Percentiles rank a stretch among this genome's conserved stretches.
phyloP scores from a whole-genome alignment of 2,113 vertebrate species.

The Elephantulus edwardii region DNA sequence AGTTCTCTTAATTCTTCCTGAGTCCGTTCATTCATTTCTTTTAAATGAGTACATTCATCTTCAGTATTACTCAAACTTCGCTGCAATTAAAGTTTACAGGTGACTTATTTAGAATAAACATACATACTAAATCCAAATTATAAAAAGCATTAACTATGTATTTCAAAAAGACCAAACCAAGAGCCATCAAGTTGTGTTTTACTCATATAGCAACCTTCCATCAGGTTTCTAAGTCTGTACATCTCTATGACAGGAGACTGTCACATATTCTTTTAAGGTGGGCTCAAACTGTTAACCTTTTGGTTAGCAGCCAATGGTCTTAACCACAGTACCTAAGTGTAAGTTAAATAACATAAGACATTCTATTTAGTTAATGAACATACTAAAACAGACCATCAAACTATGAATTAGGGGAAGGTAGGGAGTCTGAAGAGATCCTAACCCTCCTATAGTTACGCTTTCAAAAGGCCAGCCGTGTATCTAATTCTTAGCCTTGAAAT shows the following conservation, averaged over 20 bases:
- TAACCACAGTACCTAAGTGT: not conserved
- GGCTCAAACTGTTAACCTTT: too few relatives aligned
- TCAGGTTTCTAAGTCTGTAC: too few relatives aligned
- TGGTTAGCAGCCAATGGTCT: too few relatives aligned
- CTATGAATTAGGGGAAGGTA: not conserved
- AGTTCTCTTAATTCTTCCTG: constrained; percentile 97
- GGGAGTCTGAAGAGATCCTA: not conserved
- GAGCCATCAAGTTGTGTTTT: too few relatives aligned
- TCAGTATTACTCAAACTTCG: constrained; percentile 97
- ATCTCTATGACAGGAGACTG: too few relatives aligned
- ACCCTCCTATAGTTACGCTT: not conserved
- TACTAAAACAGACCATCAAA: constrained; percentile 41
- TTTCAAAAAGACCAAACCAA: too few relatives aligned
- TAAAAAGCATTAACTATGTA: constrained; percentile 45
- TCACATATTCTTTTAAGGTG: too few relatives aligned
- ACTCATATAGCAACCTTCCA: too few relatives aligned
- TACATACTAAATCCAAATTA: constrained; percentile 41
- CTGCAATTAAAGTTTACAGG: constrained; percentile 82
- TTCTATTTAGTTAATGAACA: constrained; percentile 9
- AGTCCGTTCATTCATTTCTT: constrained; percentile 96
- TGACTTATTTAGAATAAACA: constrained; percentile 56
- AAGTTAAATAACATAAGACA: constrained; percentile 14
- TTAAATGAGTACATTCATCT: constrained; percentile 99
- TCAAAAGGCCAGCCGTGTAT: not conserved
- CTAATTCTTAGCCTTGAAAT: constrained; percentile 18